phyloP scores from a whole-genome alignment of 2,113 vertebrate genomes.

The Forbesichthys papilliferus region DNA sequence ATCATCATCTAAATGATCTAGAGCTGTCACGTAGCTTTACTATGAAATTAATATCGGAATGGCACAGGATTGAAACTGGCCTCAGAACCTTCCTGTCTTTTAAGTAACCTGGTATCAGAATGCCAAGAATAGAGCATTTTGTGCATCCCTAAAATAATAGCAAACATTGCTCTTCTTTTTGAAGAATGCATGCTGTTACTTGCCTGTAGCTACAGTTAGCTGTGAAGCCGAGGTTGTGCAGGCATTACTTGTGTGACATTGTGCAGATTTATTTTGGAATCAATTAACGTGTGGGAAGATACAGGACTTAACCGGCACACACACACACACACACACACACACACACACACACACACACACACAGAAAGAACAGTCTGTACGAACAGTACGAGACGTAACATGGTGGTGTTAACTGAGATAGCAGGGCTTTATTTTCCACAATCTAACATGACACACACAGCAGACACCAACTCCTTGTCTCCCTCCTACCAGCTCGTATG shows the following conservation, averaged over 20 bases:
- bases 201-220: neutral
- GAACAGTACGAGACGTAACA: neutral
- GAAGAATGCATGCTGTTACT: neutral
- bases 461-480: neutral
- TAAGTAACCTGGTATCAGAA: too few relatives aligned
- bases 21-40: too few relatives aligned
- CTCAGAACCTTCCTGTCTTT: too few relatives aligned
- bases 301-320: neutral
- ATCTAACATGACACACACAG: neutral
- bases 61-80: too few relatives aligned
- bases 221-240: too few relatives aligned
- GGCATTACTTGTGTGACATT: neutral
- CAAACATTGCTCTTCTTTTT: neutral
- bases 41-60: too few relatives aligned
- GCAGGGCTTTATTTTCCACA: too few relatives aligned
- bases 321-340: too few relatives aligned
- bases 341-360: neutral
- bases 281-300: neutral
- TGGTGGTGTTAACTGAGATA: neutral
- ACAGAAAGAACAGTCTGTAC: neutral
- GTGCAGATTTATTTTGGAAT: neutral
- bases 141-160: too few relatives aligned
- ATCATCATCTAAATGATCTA: too few relatives aligned
- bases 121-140: too few relatives aligned
- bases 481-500: constrained; percentile 86